Percentiles rank a stretch among this genome's conserved stretches.
phyloP scores from a whole-genome alignment of 1,140 invertebrate species.

The Dendrolimus punctatus region DNA sequence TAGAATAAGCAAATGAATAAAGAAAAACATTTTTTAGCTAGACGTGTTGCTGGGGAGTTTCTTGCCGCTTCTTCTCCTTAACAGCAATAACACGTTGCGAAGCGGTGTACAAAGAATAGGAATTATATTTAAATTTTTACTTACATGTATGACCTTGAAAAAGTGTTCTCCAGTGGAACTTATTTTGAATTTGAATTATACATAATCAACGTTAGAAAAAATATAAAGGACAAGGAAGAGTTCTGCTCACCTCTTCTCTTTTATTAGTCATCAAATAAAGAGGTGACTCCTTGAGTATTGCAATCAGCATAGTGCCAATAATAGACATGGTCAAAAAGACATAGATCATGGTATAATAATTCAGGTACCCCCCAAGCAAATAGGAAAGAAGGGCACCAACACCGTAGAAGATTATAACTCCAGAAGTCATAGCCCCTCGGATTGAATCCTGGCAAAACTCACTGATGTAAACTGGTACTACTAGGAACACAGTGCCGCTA shows the following conservation, averaged over 20 bases:
- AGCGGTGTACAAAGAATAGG: too few relatives aligned
- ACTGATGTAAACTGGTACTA: slow-evolving; percentile 32
- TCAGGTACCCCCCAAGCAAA: slow-evolving; percentile 27
- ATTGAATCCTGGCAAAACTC: slow-evolving; percentile 46
- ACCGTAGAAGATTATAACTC: slow-evolving; percentile 31
- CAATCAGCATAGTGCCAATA: slow-evolving; percentile 15
- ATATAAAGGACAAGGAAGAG: neutral
- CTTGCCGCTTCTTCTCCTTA: too few relatives aligned
- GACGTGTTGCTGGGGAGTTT: too few relatives aligned
- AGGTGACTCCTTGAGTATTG: slow-evolving; percentile 35
- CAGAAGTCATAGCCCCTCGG: slow-evolving; percentile 35
- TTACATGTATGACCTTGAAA: too few relatives aligned
- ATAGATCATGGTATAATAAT: slow-evolving; percentile 37
- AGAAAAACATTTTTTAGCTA: too few relatives aligned
- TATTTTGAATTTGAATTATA: too few relatives aligned
- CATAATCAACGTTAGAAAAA: too few relatives aligned
- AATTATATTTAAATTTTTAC: too few relatives aligned
- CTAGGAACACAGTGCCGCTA: slow-evolving; percentile 23
- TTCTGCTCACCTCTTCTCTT: slow-evolving; percentile 28
- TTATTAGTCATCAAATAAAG: slow-evolving; percentile 34
- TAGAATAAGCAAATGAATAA: too few relatives aligned
- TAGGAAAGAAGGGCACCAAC: slow-evolving; percentile 39
- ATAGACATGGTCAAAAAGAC: slow-evolving; percentile 21
- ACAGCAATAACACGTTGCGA: too few relatives aligned
- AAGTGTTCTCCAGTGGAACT: too few relatives aligned